Evolutionary conservation across 2,113 vertebrate species (phyloP).

Genomic region (Castor canadensis): DNA sequence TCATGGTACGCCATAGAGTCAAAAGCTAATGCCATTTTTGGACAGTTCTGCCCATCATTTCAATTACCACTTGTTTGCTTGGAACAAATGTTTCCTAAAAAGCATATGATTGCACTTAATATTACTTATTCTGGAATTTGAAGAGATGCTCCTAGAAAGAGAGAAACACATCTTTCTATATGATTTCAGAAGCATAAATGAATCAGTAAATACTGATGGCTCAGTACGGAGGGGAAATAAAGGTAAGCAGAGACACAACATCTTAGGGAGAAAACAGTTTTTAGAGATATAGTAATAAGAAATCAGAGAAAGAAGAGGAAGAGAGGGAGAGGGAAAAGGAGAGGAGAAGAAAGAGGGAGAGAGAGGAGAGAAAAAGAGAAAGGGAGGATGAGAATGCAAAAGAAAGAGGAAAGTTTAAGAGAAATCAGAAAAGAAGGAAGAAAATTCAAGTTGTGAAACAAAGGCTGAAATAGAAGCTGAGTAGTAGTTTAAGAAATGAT

Average conservation of each 20-base stretch:
- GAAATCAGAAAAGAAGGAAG: neutral
- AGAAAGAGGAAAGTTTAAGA: neutral
- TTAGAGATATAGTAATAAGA: neutral
- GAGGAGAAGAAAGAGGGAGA: neutral
- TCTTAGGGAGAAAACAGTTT: neutral
- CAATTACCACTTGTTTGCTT: neutral
- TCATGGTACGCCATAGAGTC: neutral
- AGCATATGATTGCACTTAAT: neutral
- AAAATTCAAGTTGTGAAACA: neutral
- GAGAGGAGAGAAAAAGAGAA: neutral
- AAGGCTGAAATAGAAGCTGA: neutral
- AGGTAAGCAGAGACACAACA: neutral
- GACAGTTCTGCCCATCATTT: accelerated
- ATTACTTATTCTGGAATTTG: neutral
- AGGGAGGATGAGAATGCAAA: no score
- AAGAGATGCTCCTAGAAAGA: neutral
- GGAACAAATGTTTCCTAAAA: neutral
- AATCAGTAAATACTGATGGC: neutral
- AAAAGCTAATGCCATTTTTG: neutral
- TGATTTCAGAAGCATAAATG: neutral
- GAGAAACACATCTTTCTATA: neutral
- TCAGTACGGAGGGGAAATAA: neutral
- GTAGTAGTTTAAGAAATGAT: neutral
- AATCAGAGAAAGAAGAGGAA: neutral
- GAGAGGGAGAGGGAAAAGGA: neutral